Evolutionary conservation across 2,888 invertebrate species (phyloP).

Genomic region (Reticulitermes lucifugus): DNA sequence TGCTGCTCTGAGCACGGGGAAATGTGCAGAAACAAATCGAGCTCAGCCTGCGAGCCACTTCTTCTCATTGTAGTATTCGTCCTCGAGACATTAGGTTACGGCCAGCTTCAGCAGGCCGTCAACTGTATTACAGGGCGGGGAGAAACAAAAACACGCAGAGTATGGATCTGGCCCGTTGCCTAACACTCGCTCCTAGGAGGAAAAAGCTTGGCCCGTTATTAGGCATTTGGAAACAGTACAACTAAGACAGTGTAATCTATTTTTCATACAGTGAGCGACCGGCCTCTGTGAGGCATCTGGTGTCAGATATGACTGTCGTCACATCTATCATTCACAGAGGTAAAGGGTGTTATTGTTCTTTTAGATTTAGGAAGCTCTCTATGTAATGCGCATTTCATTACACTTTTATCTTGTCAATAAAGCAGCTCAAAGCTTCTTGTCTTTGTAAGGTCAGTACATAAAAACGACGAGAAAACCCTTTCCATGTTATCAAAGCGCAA

Average conservation of each 20-base stretch:
- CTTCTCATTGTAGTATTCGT: too few relatives aligned
- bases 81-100: too few relatives aligned
- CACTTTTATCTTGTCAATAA: not conserved
- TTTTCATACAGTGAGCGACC: not conserved
- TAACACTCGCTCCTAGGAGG: not conserved
- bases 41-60: too few relatives aligned
- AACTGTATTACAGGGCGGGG: too few relatives aligned
- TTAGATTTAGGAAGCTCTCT: not conserved
- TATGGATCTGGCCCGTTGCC: not conserved
- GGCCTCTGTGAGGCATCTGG: not conserved
- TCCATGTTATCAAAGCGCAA: not conserved
- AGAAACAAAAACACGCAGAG: too few relatives aligned
- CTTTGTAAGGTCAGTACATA: not conserved
- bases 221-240: not conserved
- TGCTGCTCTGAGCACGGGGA: too few relatives aligned
- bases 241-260: not conserved
- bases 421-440: not conserved
- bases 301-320: not conserved
- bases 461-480: not conserved
- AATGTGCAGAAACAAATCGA: too few relatives aligned
- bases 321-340: not conserved
- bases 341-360: not conserved
- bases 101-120: too few relatives aligned
- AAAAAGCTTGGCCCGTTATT: not conserved
- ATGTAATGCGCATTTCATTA: not conserved